Percentiles rank a stretch among this genome's conserved stretches.
Conservation (phyloP, 2,888 invertebrate genomes). For the Zonitis immaculata region DNA sequence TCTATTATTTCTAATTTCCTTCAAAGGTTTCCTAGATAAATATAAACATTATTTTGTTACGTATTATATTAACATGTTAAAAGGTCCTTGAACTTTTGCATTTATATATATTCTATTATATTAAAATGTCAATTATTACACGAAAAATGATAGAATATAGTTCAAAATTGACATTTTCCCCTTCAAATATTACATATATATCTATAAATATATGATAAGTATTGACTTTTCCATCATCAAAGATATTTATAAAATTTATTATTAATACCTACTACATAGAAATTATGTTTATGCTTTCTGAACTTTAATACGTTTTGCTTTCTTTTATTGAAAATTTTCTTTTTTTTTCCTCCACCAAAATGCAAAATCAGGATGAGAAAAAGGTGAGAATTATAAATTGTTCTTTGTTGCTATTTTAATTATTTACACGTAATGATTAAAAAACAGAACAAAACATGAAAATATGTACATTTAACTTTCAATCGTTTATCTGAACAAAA, state of each 20-base stretch:
- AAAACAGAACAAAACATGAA: too few relatives aligned
- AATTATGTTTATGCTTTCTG: conserved; percentile 12
- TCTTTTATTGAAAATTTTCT: too few relatives aligned
- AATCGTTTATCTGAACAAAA: background rate
- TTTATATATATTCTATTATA: background rate
- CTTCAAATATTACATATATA: background rate
- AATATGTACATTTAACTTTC: background rate
- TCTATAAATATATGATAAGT: too few relatives aligned
- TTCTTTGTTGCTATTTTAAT: conserved; percentile 3
- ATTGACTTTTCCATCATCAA: too few relatives aligned
- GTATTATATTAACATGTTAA: background rate
- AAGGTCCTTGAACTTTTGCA: background rate
- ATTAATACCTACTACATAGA: too few relatives aligned
- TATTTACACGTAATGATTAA: background rate
- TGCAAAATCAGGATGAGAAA: conserved; percentile 8
- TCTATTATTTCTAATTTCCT: too few relatives aligned
- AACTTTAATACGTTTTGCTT: conserved; percentile 10
- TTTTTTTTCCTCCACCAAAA: conserved; percentile 7
- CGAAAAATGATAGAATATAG: too few relatives aligned
- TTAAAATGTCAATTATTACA: background rate
- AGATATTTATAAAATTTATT: too few relatives aligned
- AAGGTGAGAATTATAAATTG: conserved; percentile 9
- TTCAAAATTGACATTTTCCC: background rate
- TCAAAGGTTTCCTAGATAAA: background rate
- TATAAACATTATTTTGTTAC: background rate